A percentile compares a stretch with the other conserved stretches of the same genome.
Conservation (phyloP, 2,888 invertebrate species). For the Apodemia mormo region DNA sequence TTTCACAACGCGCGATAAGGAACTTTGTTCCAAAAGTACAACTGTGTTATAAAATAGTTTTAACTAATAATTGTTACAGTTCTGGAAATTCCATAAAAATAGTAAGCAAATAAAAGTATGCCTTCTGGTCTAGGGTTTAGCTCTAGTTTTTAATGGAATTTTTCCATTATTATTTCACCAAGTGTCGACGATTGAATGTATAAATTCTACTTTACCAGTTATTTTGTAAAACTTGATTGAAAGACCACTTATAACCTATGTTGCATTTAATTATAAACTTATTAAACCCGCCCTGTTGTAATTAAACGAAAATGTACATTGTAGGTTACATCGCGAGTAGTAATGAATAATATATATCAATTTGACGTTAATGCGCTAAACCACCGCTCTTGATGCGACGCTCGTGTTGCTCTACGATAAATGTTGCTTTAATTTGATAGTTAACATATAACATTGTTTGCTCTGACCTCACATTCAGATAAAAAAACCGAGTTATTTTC, state of each 20-base stretch:
- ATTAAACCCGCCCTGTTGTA: slow-evolving; percentile 10
- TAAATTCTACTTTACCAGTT: neutral
- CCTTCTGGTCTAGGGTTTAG: no score
- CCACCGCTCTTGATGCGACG: slow-evolving; percentile 32
- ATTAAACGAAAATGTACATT: slow-evolving; percentile 19
- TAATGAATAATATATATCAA: slow-evolving; percentile 38
- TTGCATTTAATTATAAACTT: slow-evolving; percentile 1
- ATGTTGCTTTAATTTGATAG: slow-evolving; percentile 23
- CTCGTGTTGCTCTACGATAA: slow-evolving; percentile 21
- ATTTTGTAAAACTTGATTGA: neutral
- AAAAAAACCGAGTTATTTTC: no score
- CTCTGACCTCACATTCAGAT: no score
- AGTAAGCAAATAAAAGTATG: no score
- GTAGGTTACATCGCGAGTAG: neutral
- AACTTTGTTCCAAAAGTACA: no score
- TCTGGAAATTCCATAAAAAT: no score
- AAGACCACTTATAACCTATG: neutral
- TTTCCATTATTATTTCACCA: no score
- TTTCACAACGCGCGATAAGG: no score
- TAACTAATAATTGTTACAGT: no score
- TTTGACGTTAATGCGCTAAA: slow-evolving; percentile 35
- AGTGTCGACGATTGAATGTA: no score
- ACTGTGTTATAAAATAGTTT: no score
- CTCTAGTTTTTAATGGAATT: no score
- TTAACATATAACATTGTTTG: slow-evolving; percentile 18